Conservation (phyloP, 2,797 vertebrate species). For the Pseudocheirus occidentalis region DNA sequence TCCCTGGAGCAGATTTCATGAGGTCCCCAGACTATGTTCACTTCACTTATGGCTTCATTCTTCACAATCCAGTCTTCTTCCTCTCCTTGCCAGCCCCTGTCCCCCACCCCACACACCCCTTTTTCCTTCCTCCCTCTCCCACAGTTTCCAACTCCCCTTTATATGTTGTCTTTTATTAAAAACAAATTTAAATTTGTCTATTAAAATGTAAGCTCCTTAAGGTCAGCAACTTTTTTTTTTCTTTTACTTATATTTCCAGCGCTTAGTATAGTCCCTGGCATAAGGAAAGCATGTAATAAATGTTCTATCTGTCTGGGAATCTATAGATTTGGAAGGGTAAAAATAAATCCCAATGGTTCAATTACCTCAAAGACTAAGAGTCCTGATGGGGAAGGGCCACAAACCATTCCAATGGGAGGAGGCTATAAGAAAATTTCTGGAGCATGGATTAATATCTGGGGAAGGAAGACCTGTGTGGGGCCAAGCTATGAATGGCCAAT, state of each 20-base stretch:
- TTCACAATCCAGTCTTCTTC: not conserved
- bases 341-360: not conserved
- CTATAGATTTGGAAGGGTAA: not conserved
- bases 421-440: not conserved
- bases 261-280: not conserved
- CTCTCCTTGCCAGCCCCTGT: not conserved
- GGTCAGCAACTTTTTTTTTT: not conserved
- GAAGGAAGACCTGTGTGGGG: conserved; percentile 14
- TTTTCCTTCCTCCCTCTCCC: not conserved
- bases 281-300: not conserved
- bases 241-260: not conserved
- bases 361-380: not conserved
- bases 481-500: not conserved
- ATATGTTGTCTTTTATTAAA: not conserved
- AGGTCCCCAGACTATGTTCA: not conserved
- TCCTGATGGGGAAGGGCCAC: not conserved
- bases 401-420: not conserved
- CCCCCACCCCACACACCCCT: not conserved
- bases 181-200: not conserved
- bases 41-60: not conserved
- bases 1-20: not conserved
- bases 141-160: not conserved
- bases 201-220: not conserved
- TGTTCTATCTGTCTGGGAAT: not conserved
- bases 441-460: not conserved